A percentile compares a stretch with the other conserved stretches of the same genome.
Conservation (phyloP, 2,113 vertebrate genomes). For the Nestor notabilis region DNA sequence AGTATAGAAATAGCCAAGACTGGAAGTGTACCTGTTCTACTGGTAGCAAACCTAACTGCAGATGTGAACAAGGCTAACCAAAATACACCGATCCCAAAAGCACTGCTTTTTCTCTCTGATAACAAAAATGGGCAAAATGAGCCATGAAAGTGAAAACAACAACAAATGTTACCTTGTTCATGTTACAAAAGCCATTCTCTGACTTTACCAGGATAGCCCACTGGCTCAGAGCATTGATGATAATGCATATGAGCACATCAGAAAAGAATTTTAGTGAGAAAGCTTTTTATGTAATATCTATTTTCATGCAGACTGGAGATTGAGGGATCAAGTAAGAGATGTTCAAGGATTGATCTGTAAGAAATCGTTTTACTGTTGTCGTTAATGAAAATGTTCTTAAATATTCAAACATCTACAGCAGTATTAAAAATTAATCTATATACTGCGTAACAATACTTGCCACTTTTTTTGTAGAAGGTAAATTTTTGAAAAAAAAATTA, state of each 20-base stretch:
- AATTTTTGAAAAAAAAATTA: not conserved
- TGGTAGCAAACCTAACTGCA: not conserved
- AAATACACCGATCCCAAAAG: not conserved
- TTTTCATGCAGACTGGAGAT: conserved; percentile 41
- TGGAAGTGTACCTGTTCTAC: not conserved
- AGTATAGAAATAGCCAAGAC: not conserved
- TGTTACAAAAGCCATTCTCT: not conserved
- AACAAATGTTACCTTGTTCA: not conserved
- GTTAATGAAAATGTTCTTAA: conserved; percentile 26
- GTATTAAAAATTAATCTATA: conserved; percentile 16
- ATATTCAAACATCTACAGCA: not conserved
- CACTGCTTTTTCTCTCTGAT: not conserved
- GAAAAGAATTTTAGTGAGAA: conserved; percentile 1
- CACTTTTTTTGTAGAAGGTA: not conserved
- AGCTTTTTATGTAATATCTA: conserved; percentile 22
- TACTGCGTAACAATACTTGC: fast-evolving
- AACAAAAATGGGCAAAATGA: not conserved
- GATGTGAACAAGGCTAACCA: not conserved
- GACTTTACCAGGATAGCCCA: not conserved
- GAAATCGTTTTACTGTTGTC: not conserved
- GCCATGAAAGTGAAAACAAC: not conserved
- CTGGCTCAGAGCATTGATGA: not conserved
- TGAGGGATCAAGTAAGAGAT: conserved; percentile 17
- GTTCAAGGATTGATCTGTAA: conserved; percentile 27
- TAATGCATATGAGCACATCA: not conserved